Base-by-base conservation (phyloP, 2,888 invertebrate genomes). In the Agrochola lychnidis region DNA sequence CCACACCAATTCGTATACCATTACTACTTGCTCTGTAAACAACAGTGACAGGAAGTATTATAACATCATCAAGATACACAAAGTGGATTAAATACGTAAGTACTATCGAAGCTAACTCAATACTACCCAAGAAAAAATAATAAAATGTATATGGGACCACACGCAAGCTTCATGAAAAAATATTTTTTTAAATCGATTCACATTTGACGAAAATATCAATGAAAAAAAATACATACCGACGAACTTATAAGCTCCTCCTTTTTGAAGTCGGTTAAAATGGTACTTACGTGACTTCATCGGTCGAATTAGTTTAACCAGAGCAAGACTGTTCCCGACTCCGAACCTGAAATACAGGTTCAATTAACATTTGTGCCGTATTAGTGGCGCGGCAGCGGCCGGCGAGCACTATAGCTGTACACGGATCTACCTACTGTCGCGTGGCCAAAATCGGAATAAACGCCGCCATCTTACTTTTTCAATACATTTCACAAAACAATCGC, bases 261-360 rank as follows among this genome's bases (percentile, higher is more conserved):
- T 56, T 56, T 56, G n/a, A n/a, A 56, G n/a, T n/a, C n/a, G 1
- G 56, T 56, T 56, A 64, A 45, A 25, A 57, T 19, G 7, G 14
- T 72, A 86, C 92, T 92, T 90, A 96, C 96, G 70, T 69, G 96
- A 96, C 89, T 94, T 94, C 89, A 96, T 87, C 10, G 96, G 94
- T 4, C 94, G 91, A 14, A 96, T 82, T n/a, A 96, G 90, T 86
- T 94, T 95, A 3, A 95, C 89, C n/a, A 96, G 83, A 2, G 94
- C 94, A 53, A 96, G 79, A 81, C 96, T 96, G 81, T 96, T 95
- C 56, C 92, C 93, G 10, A 95, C 94, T 42, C 96, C 95, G 78
- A 96, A 96, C 78, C 96, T 96, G 87, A 71, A 93, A 91, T 51
- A 14, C 74, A 62, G 73, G 61, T 73, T 30, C 48, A 40, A 22